Conservation (phyloP, 2,797 vertebrate species). For the Melanotaenia trifasciata region DNA sequence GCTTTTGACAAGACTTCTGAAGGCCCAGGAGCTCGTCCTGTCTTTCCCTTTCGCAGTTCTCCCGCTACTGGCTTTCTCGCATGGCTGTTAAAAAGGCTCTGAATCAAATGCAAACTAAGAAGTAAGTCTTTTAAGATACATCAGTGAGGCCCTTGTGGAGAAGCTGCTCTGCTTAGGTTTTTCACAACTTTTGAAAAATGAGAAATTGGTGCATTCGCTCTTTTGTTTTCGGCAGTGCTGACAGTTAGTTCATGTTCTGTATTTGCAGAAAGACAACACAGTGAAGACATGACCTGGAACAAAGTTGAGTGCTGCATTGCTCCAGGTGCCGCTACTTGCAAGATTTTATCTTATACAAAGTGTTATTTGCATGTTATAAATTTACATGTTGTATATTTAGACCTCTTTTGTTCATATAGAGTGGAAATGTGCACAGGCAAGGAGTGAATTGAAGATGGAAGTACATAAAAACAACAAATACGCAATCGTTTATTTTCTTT, state of each 20-base stretch:
- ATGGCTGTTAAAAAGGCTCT: constrained; percentile 75
- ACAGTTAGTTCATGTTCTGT: constrained; percentile 71
- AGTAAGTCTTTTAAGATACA: constrained; percentile 82
- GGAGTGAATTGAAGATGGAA: constrained; percentile 13
- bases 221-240: constrained; percentile 71
- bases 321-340: constrained; percentile 40
- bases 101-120: constrained; percentile 83
- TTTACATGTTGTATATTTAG: constrained; percentile 1
- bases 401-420: constrained; percentile 37
- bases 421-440: constrained; percentile 15
- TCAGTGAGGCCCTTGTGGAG: constrained; percentile 78
- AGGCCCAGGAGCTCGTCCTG: constrained; percentile 79
- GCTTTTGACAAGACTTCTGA: constrained; percentile 83
- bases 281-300: constrained; percentile 63
- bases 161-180: constrained; percentile 78
- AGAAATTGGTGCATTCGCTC: constrained; percentile 73
- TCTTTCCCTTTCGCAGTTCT: constrained; percentile 76
- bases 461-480: constrained; percentile 31
- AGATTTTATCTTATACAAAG: constrained; percentile 18
- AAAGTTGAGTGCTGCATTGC: constrained; percentile 24
- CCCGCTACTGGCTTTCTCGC: constrained; percentile 79
- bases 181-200: constrained; percentile 76
- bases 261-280: constrained; percentile 39
- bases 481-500: constrained; percentile 35
- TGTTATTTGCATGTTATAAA: constrained; percentile 25